Conservation (phyloP, 2,113 vertebrate genomes). For the Sapayoa aenigma region DNA sequence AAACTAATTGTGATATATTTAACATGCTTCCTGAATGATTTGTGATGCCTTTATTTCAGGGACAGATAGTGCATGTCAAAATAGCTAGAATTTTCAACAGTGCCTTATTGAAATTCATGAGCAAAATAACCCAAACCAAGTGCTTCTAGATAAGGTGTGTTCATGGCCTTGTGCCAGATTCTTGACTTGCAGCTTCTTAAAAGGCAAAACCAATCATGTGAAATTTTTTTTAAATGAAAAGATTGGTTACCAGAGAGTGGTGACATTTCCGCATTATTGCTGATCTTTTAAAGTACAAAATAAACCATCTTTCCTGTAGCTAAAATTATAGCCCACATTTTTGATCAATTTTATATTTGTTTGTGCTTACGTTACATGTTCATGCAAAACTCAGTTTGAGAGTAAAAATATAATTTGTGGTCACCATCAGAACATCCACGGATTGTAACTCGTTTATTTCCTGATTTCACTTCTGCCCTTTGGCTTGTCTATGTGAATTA, state of each 20-base stretch:
- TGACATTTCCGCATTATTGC: neutral
- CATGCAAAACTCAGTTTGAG: neutral
- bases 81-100: neutral
- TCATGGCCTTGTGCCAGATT: neutral
- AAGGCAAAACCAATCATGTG: neutral
- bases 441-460: neutral
- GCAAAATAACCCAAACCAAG: neutral
- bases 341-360: neutral
- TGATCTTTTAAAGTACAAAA: neutral
- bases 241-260: neutral
- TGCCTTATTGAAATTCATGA: neutral
- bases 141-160: neutral
- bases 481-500: neutral
- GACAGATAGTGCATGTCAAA: neutral
- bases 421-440: neutral
- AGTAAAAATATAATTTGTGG: neutral
- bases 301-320: neutral
- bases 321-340: neutral
- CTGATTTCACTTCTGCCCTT: neutral
- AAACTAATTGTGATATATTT: neutral
- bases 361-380: neutral
- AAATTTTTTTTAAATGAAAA: neutral
- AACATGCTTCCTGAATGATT: neutral
- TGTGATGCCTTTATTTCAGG: constrained; percentile 6
- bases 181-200: neutral